Evolutionary conservation across 2,888 invertebrate genomes (phyloP).

Genomic region (Zygogramma bicolorata): DNA sequence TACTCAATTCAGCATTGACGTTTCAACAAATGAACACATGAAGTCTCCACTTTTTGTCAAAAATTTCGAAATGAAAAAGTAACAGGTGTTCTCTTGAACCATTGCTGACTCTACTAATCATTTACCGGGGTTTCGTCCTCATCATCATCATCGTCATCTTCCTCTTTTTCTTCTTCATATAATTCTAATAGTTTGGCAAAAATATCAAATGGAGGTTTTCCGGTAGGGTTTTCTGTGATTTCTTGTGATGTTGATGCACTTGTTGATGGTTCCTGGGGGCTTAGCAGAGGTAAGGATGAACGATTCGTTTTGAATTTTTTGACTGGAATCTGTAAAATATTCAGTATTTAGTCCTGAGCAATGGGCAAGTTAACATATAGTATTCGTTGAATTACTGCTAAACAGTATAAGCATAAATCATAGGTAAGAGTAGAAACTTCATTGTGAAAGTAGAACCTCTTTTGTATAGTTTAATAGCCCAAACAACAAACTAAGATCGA

Average conservation of each 20-base stretch:
- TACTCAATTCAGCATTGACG: neutral
- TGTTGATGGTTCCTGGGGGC: slow-evolving; percentile 58
- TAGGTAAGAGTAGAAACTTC: no score
- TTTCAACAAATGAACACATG: neutral
- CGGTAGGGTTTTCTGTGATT: slow-evolving; percentile 47
- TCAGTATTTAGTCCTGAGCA: neutral
- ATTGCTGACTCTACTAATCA: neutral
- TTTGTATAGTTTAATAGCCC: no score
- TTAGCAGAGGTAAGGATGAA: slow-evolving; percentile 62
- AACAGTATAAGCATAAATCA: no score
- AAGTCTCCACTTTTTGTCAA: no score
- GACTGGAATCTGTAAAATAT: slow-evolving; percentile 59
- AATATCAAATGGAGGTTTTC: slow-evolving; percentile 62
- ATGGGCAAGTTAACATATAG: no score
- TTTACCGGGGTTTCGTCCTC: slow-evolving; percentile 34
- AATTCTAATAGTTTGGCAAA: slow-evolving; percentile 65
- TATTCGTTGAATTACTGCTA: neutral
- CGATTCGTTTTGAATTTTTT: slow-evolving; percentile 62
- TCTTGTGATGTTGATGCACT: slow-evolving; percentile 41
- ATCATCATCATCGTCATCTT: slow-evolving; percentile 33
- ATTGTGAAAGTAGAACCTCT: no score
- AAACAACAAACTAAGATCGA: no score
- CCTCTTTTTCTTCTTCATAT: slow-evolving; percentile 60
- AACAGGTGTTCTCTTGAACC: neutral
- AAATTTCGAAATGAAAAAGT: neutral